Conservation (phyloP, 1,140 invertebrate species). For the Habropoda laboriosa region DNA sequence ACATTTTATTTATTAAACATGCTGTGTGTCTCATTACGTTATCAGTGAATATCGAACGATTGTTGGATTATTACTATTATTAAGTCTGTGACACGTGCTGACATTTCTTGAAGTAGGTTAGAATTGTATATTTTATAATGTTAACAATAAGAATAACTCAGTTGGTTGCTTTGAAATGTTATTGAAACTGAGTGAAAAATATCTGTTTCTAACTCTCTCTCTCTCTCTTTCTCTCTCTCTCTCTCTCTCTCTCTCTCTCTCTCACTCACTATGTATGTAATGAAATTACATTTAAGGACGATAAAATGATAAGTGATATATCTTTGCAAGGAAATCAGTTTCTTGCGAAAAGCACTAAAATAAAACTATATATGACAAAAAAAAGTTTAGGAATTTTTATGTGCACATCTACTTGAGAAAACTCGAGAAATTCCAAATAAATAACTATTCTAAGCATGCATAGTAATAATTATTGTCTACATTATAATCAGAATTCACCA, state of each 20-base stretch:
- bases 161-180: conserved; percentile 1
- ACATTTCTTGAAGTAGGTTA: conserved; percentile 9
- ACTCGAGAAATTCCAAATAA: conserved; percentile 31
- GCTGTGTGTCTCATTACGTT: conserved; percentile 19
- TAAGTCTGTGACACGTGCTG: conserved; percentile 12
- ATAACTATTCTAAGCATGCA: conserved; percentile 20
- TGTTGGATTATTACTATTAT: conserved; percentile 23
- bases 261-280: conserved; percentile 28
- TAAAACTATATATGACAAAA: conserved; percentile 51
- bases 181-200: conserved; percentile 8
- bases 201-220: neutral
- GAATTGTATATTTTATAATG: conserved; percentile 42
- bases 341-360: conserved; percentile 55
- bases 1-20: conserved; percentile 42
- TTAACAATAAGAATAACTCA: conserved; percentile 20
- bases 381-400: conserved; percentile 52
- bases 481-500: conserved; percentile 55
- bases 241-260: conserved; percentile 1
- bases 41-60: neutral
- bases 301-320: conserved; percentile 27
- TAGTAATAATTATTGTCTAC: conserved; percentile 48
- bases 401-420: conserved; percentile 46
- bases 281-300: conserved; percentile 46
- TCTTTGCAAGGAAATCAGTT: conserved; percentile 21
- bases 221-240: neutral